phyloP scores from a whole-genome alignment of 2,888 invertebrate species.

The Drosophila kuntzei region DNA sequence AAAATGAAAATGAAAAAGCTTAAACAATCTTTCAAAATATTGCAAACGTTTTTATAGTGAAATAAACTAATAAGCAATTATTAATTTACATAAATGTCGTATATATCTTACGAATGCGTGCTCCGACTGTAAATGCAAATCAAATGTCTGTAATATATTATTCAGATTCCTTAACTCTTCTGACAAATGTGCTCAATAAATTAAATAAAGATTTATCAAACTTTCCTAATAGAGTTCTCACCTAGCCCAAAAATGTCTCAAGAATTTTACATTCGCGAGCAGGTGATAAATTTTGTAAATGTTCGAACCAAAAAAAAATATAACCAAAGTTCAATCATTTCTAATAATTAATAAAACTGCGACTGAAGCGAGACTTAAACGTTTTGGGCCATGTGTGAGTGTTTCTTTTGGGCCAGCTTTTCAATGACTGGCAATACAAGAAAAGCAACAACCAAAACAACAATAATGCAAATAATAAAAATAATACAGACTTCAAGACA shows the following conservation, averaged over 20 bases:
- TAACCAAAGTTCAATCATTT: constrained; percentile 36
- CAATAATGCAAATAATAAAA: constrained; percentile 37
- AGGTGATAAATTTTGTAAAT: constrained; percentile 36
- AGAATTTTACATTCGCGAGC: constrained; percentile 27
- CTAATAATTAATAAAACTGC: constrained; percentile 47
- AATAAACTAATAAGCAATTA: constrained; percentile 6
- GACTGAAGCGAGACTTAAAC: constrained; percentile 44
- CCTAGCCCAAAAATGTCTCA: constrained; percentile 15
- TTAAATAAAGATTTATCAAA: background rate
- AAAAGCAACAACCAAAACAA: constrained; percentile 20
- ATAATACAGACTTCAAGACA: constrained; percentile 65
- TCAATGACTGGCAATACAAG: constrained; percentile 27
- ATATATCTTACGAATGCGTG: constrained; percentile 22
- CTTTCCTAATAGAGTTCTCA: constrained; percentile 36
- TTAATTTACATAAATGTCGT: constrained; percentile 17
- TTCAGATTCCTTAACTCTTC: background rate
- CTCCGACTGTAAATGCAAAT: constrained; percentile 22
- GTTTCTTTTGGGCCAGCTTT: constrained; percentile 53
- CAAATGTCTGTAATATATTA: constrained; percentile 12
- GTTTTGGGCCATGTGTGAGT: constrained; percentile 52
- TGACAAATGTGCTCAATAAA: constrained; percentile 36
- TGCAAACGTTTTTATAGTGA: background rate
- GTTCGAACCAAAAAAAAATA: constrained; percentile 16
- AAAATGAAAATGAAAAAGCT: background rate
- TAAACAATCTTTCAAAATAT: background rate